Base-by-base conservation (phyloP, 2,113 vertebrate genomes). In the Phaetusa simplex region DNA sequence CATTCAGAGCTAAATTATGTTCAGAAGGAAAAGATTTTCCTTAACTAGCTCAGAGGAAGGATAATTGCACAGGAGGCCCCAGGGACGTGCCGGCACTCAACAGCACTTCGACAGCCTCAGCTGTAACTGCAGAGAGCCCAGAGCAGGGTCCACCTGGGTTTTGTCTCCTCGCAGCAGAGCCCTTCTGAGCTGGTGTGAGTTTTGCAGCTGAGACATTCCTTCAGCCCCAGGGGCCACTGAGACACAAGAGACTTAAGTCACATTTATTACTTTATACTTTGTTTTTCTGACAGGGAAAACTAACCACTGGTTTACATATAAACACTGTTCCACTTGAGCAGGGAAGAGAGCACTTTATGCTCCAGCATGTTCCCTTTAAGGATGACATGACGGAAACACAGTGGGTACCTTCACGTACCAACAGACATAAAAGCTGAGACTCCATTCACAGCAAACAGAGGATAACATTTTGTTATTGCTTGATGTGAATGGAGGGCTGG, bases 361-460 rank as follows among this genome's bases (percentile, higher is more conserved):
- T 36, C n/a, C 90, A 50, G 50, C 0, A 2, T 30, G 59, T 26
- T 65, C 29, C 36, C 52, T 53, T 77, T 5, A 2, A 88, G 61
- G 84, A 74, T 22, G 52, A 81, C 1, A 0, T 11, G 52, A 82
- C 1, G 2, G 81, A 85, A 93, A 74, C 81, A 86, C 69, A 71
- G 77, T 3, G 8, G 42, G 49, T 62, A 82, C 56, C 56, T 94
- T 74, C 69, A 24, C 8, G 69, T 66, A 89, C 65, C 86, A 79
- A 27, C 16, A 69, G 43, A 52, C 2, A 1, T 52, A 89, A 87
- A 65, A 91, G 81, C 70, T 40, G 36, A 72, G 61, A 32, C 11
- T 0, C 0, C 62, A 20, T 34, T 71, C n/a, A 56, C 38, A 65
- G 73, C 20, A 69, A 67, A 61, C 0, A 0, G 21, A 49, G 23